Base-by-base conservation (phyloP, 2,888 invertebrate genomes). In the Blastobasis lacticolella region DNA sequence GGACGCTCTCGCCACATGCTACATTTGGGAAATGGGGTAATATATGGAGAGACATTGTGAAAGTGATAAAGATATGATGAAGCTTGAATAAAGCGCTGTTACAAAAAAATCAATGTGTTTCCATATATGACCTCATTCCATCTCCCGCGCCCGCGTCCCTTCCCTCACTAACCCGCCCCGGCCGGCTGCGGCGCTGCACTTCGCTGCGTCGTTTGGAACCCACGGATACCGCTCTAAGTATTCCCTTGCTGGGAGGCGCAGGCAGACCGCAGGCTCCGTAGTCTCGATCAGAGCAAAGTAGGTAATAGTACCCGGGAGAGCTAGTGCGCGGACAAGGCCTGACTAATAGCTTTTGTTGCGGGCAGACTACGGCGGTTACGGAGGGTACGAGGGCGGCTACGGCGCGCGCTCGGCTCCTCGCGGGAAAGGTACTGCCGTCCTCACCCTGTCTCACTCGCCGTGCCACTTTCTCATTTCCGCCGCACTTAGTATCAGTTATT, bases 331-430 rank as follows among this genome's bases (percentile, higher is more conserved):
- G 23, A 23, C 23, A 23, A 23, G 3, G 23, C 23, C 23, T 23
- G 23, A 23, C 89, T 90, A 90, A 91, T 88, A 88, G 75, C 76
- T 75, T 79, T 82, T 81, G 78, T 83, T 81, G 90, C 88, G 90
- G 89, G 90, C 91, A 93, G 95, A 94, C 92, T 94, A 94, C 91
- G 93, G 94, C 92, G 92, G 93, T 84, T 93, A 93, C 91, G 94
- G 94, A 91, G 94, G 93, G 90, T 94, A 93, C 92, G 94, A 94
- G 89, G 94, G 94, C 91, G 94, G 95, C 91, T 94, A 94, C 85
- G 93, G 94, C 90, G 94, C 94, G 89, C 94, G 95, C 89, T 91
- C 94, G 90, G 91, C 94, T 90, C 94, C 93, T 89, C 94, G 94
- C 90, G 92, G 94, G 90, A 95, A 95, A 95, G 95, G 95, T 95